Conservation (phyloP, 2,888 invertebrate genomes). For the Entomobrya multifasciata region DNA sequence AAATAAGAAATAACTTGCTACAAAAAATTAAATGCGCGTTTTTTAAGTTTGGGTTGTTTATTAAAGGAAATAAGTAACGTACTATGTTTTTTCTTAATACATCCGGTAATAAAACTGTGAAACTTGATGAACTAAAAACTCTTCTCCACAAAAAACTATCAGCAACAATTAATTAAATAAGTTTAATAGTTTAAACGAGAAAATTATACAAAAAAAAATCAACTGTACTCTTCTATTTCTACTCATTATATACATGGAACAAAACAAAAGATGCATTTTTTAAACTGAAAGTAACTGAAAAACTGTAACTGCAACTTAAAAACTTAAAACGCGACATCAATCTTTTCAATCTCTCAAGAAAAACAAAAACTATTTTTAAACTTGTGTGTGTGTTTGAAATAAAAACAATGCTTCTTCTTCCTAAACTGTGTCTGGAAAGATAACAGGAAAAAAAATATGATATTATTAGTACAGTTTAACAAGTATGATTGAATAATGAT, state of each 20-base stretch:
- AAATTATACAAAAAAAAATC: no score
- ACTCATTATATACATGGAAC: no score
- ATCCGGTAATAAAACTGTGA: conserved; percentile 26
- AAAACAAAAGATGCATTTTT: no score
- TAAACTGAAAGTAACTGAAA: not conserved
- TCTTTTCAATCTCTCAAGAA: no score
- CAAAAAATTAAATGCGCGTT: not conserved
- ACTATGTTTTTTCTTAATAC: no score
- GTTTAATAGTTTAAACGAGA: no score
- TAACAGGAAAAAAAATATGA: conserved; percentile 28
- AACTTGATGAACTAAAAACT: not conserved
- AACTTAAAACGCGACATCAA: not conserved
- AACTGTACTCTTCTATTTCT: no score
- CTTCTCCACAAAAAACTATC: conserved; percentile 1
- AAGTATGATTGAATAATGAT: conserved; percentile 44
- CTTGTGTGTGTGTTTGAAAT: not conserved
- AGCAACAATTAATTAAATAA: no score
- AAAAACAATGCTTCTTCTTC: conserved; percentile 54
- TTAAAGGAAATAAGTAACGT: conserved; percentile 4
- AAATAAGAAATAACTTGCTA: not conserved
- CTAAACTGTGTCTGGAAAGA: conserved; percentile 32
- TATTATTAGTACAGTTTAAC: conserved; percentile 4
- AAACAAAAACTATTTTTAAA: no score
- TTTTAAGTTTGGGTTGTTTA: not conserved
- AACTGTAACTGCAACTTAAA: not conserved